Percentiles rank a stretch among this genome's conserved stretches.
phyloP scores from a whole-genome alignment of 1,140 invertebrate genomes.

The Caenorhabditis elegans region WBcel235 BX284605.5:6063501-6064000 shows the following conservation, averaged over 20 bases:
- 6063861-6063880: neutral
- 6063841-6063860: neutral
- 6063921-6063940: constrained; percentile 6
- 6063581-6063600: neutral
- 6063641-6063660: neutral
- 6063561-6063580: neutral
- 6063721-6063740: constrained; percentile 20
- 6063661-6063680: constrained; percentile 4
- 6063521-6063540: neutral
- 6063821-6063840: constrained; percentile 13
- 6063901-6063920: neutral
- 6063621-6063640: constrained; percentile 14
- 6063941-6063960: neutral
- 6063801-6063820: neutral
- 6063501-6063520: neutral
- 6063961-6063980: neutral
- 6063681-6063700: constrained; percentile 12
- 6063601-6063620: neutral
- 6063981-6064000: too few species aligned
- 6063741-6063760: neutral
- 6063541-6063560: neutral
- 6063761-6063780: neutral
- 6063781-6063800: neutral
- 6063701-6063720: neutral
- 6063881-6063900: neutral